Base-by-base conservation (phyloP, 2,888 invertebrate species). In the Podabrus alpinus region DNA sequence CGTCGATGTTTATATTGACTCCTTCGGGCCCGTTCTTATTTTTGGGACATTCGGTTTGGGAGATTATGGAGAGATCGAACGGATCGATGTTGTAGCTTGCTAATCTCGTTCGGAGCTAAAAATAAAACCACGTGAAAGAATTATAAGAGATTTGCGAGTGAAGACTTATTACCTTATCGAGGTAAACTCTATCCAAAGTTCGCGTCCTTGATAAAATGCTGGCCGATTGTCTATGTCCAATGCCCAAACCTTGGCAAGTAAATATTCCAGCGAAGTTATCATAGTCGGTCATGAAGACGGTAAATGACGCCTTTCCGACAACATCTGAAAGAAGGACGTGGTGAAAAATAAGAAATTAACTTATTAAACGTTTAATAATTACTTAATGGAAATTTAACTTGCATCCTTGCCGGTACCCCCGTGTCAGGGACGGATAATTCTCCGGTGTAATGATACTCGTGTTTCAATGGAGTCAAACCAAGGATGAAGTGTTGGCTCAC, bases 381-480 rank as follows among this genome's bases (percentile, higher is more conserved):
- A 95, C 95, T 95, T 15, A 95, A 87, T 15, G 95, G 95, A 85
- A 95, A 95, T 80, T 91, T 90, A 45, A 94, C 94, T 80, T 88
- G 89, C 94, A 95, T 94, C 79, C 90, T 90, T 0, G 90, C 94
- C 0, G 93, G 92, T 3, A 92, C 89, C 1, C 91, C 89, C 1
- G 88, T 87, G 78, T 93, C 92, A 5, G 92, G 92, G 0, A 92
- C 90, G 16, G 89, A 90, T 69, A 95, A 86, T 66, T 90, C 87
- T 4, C 95, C 95, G 10, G 92, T 93, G 86, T 95, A 95, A 87
- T 91, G 93, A 86, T 95, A 95, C 78, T 93, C 92, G 84, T 95
- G 94, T 82, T 94, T 92, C 24, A 94, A 88, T 16, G 94, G 93
- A 15, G 94, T 94, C 10, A 94, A 88, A 25, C 94, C 90, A 62